These are phyloP conservation scores for Nebria ingens DNA, from an alignment of 1,140 invertebrate genomes.

Conservation along the genomic window DNA sequence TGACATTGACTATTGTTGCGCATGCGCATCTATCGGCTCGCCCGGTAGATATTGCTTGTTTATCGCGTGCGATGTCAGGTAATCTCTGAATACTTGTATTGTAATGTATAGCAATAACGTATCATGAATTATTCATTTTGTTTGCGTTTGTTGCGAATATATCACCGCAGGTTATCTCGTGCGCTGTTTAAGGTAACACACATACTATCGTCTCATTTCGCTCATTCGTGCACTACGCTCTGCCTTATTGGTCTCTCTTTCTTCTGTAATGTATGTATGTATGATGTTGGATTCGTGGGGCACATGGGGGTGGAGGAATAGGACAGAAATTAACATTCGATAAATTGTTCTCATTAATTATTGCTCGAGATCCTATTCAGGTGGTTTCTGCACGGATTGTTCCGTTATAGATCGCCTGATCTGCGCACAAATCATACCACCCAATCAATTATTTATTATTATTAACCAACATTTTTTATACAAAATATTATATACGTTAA, in stretches of 20 bases:
- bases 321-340: not conserved
- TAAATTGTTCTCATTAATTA: conserved; percentile 8
- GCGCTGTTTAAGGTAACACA: not conserved
- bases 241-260: too few relatives aligned
- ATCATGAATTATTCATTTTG: conserved; percentile 14
- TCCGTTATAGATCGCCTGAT: too few relatives aligned
- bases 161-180: conserved; percentile 13
- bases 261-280: not conserved
- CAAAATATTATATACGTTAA: too few relatives aligned
- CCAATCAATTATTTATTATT: too few relatives aligned
- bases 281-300: not conserved
- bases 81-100: conserved; percentile 5
- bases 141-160: conserved; percentile 13
- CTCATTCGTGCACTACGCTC: too few relatives aligned
- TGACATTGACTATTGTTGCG: too few relatives aligned
- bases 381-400: not conserved
- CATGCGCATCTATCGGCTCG: not conserved
- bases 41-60: conserved; percentile 9
- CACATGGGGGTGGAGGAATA: not conserved
- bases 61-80: conserved; percentile 7
- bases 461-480: too few relatives aligned
- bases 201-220: not conserved
- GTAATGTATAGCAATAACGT: conserved; percentile 5
- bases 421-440: too few relatives aligned
- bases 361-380: not conserved